Evolutionary conservation across 2,797 vertebrate genomes (phyloP).

Genomic region (Pseudomugil tenellus): DNA sequence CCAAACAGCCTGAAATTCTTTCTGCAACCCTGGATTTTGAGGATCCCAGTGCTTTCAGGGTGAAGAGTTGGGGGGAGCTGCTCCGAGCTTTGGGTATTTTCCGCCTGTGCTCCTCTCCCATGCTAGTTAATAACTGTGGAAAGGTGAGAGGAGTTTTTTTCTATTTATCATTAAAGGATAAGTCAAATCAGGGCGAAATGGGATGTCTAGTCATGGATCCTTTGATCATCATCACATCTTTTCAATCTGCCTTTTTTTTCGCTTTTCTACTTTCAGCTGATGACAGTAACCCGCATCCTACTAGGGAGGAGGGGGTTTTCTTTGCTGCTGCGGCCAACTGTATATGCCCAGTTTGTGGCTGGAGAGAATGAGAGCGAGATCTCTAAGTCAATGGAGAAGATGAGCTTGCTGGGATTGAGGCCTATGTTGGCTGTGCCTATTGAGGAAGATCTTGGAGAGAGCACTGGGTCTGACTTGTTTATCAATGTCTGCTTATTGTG

Average conservation of each 20-base stretch:
- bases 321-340: slow-evolving; percentile 79
- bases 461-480: slow-evolving; percentile 64
- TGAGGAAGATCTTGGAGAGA: slow-evolving; percentile 87
- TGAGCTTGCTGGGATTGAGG: slow-evolving; percentile 82
- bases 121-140: slow-evolving; percentile 84
- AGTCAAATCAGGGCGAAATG: too few relatives aligned
- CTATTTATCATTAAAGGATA: neutral
- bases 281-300: slow-evolving; percentile 73
- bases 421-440: slow-evolving; percentile 91
- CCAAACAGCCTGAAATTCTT: slow-evolving; percentile 16
- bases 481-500: neutral
- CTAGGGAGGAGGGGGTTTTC: slow-evolving; percentile 83
- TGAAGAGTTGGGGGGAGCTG: slow-evolving; percentile 85
- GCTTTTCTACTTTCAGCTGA: slow-evolving; percentile 59
- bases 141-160: slow-evolving; percentile 77
- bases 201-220: neutral
- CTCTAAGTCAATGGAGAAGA: slow-evolving; percentile 80
- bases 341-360: slow-evolving; percentile 92
- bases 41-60: slow-evolving; percentile 84
- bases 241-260: neutral
- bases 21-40: slow-evolving; percentile 76
- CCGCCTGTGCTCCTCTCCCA: slow-evolving; percentile 85
- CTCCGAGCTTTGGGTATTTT: slow-evolving; percentile 84
- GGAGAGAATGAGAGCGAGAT: slow-evolving; percentile 87
- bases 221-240: neutral